A percentile compares a stretch with the other conserved stretches of the same genome.
Conservation (phyloP, 2,888 invertebrate genomes). For the Lithodes maja region DNA sequence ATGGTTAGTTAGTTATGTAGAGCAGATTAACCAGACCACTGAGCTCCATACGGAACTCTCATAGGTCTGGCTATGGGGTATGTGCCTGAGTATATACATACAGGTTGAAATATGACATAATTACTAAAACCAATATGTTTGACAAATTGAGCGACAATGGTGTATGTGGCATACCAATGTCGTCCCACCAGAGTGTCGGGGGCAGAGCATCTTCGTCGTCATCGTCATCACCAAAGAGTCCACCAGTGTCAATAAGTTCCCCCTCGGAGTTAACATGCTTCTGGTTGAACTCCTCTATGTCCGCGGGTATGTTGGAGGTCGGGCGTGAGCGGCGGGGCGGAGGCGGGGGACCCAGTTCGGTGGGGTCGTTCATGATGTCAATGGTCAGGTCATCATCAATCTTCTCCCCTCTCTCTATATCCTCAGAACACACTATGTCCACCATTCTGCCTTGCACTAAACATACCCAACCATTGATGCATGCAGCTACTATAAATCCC, state of each 20-base stretch:
- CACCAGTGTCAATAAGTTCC: conserved; percentile 44
- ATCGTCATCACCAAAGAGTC: conserved; percentile 53
- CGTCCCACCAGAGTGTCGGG: conserved; percentile 64
- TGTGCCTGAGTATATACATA: too few species aligned
- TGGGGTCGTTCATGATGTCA: conserved; percentile 24
- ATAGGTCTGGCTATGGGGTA: too few species aligned
- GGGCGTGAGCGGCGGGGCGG: conserved; percentile 46
- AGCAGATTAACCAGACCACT: too few species aligned
- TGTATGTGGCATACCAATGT: conserved; percentile 48
- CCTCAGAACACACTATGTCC: conserved; percentile 8
- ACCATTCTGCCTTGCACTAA: conserved; percentile 4
- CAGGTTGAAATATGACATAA: too few species aligned
- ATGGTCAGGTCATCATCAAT: conserved; percentile 29
- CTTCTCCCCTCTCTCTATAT: neutral
- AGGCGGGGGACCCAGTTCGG: conserved; percentile 24
- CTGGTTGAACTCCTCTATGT: neutral
- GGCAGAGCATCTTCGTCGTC: conserved; percentile 57
- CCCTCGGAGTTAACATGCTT: neutral
- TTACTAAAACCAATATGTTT: too few species aligned
- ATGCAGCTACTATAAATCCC: too few species aligned
- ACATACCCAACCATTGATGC: neutral
- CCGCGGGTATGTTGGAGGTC: neutral
- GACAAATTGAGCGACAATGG: too few species aligned
- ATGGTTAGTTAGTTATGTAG: too few species aligned
- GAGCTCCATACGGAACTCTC: too few species aligned